Evolutionary conservation across 2,113 vertebrate species (phyloP).

Genomic region (Erpornis zantholeuca): DNA sequence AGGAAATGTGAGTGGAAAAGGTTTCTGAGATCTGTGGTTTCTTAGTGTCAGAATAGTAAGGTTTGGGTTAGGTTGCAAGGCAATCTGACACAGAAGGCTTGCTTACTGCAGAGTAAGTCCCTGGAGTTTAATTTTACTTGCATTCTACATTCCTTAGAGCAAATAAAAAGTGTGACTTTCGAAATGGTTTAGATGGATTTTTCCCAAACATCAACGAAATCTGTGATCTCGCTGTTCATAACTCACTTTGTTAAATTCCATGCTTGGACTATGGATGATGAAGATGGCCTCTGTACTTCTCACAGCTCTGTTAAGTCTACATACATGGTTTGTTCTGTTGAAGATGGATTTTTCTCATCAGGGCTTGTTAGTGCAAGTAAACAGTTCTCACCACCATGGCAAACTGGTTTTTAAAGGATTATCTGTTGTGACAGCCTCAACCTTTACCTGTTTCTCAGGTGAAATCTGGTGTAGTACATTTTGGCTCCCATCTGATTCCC

Average conservation of each 20-base stretch:
- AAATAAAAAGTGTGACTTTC: slow-evolving; percentile 20
- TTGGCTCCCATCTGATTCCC: neutral
- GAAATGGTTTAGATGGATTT: slow-evolving; percentile 1
- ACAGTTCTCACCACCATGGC: neutral
- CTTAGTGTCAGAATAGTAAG: neutral
- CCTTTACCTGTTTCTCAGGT: neutral
- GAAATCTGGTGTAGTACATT: neutral
- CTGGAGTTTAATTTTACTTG: slow-evolving; percentile 14
- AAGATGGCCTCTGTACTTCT: neutral
- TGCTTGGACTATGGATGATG: neutral
- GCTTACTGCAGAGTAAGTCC: neutral
- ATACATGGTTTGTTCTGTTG: neutral
- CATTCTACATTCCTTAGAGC: neutral
- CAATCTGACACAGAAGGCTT: neutral
- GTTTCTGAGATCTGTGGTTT: slow-evolving; percentile 17
- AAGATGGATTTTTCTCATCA: neutral
- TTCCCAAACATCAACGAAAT: slow-evolving; percentile 1
- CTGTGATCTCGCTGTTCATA: neutral
- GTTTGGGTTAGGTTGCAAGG: neutral
- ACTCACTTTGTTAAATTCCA: neutral
- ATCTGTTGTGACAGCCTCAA: neutral
- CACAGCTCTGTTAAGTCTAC: neutral
- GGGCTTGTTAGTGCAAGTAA: neutral
- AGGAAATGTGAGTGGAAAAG: neutral
- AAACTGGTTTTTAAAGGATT: neutral